These are phyloP conservation scores for Percopsis transmontana DNA, from an alignment of 2,113 vertebrate species.

Conservation along the genomic window DNA sequence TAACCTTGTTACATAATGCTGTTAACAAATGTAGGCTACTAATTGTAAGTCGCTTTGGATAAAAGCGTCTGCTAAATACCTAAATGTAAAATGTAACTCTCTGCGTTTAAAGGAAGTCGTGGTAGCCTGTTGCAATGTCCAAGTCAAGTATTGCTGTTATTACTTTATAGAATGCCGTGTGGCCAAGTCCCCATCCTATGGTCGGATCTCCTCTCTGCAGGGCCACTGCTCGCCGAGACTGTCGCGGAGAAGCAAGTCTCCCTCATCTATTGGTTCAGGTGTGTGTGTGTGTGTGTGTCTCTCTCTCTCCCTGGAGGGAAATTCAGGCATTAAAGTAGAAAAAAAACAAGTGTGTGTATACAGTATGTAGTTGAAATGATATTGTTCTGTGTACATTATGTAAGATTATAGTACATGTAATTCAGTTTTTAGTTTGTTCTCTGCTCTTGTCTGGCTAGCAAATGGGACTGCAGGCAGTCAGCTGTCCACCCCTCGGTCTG, in stretches of 20 bases:
- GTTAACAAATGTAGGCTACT: no score
- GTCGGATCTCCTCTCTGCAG: slow-evolving; percentile 87
- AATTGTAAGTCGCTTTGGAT: no score
- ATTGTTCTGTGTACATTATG: not conserved
- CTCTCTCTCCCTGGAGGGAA: no score
- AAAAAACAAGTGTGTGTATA: not conserved
- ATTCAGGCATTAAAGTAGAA: not conserved
- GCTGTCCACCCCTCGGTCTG: slow-evolving; percentile 89
- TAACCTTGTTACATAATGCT: no score
- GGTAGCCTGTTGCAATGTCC: not conserved
- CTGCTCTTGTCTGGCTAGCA: slow-evolving; percentile 76
- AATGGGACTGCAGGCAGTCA: slow-evolving; percentile 91
- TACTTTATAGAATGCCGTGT: slow-evolving; percentile 87
- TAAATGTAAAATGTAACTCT: no score
- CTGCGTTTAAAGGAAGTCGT: no score
- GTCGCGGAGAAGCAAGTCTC: slow-evolving; percentile 94
- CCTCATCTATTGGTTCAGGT: slow-evolving; percentile 94
- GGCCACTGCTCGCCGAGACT: slow-evolving; percentile 86
- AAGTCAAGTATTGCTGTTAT: not conserved
- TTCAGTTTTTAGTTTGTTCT: slow-evolving; percentile 18
- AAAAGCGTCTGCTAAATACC: no score
- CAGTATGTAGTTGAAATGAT: not conserved
- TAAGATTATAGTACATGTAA: not conserved
- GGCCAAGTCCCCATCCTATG: slow-evolving; percentile 94
- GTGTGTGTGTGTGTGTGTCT: slow-evolving; percentile 19